phyloP scores from a whole-genome alignment of 2,113 vertebrate genomes.

The Halcyon malimbica region DNA sequence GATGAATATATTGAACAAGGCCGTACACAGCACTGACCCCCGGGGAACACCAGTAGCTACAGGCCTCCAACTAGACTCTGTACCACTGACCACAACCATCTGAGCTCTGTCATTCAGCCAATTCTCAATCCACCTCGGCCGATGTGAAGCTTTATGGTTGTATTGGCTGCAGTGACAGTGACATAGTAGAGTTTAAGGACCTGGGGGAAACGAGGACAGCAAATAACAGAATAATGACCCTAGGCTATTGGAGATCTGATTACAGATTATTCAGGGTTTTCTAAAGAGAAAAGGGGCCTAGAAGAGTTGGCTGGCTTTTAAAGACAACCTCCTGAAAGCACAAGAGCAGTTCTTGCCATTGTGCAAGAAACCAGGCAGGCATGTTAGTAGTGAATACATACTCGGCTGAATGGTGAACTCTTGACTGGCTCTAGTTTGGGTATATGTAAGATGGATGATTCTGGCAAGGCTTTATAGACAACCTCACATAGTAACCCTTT shows the following conservation, averaged over 20 bases:
- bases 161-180: background rate
- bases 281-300: background rate
- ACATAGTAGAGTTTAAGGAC: background rate
- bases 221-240: background rate
- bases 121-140: too few species aligned
- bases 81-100: too few species aligned
- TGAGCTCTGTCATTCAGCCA: too few species aligned
- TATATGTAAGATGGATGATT: background rate
- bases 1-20: too few species aligned
- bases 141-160: background rate
- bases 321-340: background rate
- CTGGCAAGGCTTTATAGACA: background rate
- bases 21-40: too few species aligned
- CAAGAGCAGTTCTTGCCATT: background rate
- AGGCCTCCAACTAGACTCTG: too few species aligned
- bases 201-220: background rate
- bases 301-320: background rate
- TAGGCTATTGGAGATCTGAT: background rate
- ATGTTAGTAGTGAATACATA: background rate
- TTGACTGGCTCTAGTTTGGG: background rate
- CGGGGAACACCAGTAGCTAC: too few species aligned
- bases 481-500: background rate
- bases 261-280: background rate
- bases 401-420: background rate
- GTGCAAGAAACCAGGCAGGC: background rate